Base-by-base conservation (phyloP, 2,888 invertebrate genomes). In the Orthonychiurus folsomi region DNA sequence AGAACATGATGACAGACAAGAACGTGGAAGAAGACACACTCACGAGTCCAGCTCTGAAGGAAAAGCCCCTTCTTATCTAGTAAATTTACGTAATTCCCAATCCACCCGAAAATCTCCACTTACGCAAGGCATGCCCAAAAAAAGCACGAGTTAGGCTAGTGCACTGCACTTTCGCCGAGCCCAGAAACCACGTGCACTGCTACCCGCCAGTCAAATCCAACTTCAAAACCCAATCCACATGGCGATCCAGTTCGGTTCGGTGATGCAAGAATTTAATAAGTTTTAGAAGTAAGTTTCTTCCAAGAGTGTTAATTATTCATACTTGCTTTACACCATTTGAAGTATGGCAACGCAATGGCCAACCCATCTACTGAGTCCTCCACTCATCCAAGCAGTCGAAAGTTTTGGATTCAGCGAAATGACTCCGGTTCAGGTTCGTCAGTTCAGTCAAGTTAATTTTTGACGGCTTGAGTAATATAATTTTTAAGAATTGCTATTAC, bases 391-490 rank as follows among this genome's bases (percentile, higher is more conserved):
- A 69, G 81, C 80, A 2, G 77, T 84, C 20, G 73, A 78, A 21
- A 76, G 80, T 28, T 76, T 84, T 3, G 79, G 81, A 66, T 85
- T 84, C 75, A 73, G 76, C 21, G 75, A 76, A 18, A 82, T 84
- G 81, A 85, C 85, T 25, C 84, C 85, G 12, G 83, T 84, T 1
- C 82, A 81, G 76, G 80, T 80, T 74, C 68, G 48, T 5, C 3
- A 47, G 47, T n/a, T 58, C n/a, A 3, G 18, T 21, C 37, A n/a
- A 21, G 37, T 20, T 3, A 1, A 53, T 50, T 3, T n/a, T 25
- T n/a, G n/a, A n/a, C n/a, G n/a, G n/a, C 18, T n/a, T n/a, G 50
- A 60, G n/a, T 26, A 26, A 61, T 62, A n/a, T 23, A 24, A 53
- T 57, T 23, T 2, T 64, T 47, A 15, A 12, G 27, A 18, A 47